Conservation (phyloP, 2,797 vertebrate genomes). For the Galaxias olidus region DNA sequence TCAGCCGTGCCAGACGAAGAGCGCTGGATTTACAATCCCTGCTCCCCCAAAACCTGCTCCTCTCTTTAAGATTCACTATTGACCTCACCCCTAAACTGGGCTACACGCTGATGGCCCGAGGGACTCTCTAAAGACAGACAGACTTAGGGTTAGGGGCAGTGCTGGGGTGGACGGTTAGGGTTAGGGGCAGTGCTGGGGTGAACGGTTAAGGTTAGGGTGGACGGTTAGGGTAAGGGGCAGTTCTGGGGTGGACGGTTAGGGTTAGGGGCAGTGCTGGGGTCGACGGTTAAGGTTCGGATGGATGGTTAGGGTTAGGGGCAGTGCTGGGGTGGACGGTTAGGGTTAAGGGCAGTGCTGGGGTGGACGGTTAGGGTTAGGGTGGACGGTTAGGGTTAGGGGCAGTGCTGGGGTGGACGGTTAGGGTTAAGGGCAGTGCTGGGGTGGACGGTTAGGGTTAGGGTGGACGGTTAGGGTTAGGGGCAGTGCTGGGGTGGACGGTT, state of each 20-base stretch:
- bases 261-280: too few relatives aligned
- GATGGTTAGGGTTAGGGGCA: constrained; percentile 2
- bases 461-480: constrained; percentile 86
- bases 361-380: too few relatives aligned
- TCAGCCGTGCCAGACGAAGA: too few relatives aligned
- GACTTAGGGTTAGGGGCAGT: constrained; percentile 81
- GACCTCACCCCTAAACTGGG: constrained; percentile 57
- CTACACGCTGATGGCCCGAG: too few relatives aligned
- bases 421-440: constrained; percentile 9
- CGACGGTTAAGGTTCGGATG: not conserved
- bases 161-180: constrained; percentile 1
- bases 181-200: too few relatives aligned
- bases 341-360: too few relatives aligned
- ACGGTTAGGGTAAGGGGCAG: constrained; percentile 76
- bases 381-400: constrained; percentile 75
- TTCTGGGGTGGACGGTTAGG: not conserved
- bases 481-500: constrained; percentile 86
- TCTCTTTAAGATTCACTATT: constrained; percentile 30
- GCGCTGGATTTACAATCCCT: too few relatives aligned
- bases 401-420: constrained; percentile 75
- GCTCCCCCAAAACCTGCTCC: too few relatives aligned
- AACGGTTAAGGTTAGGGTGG: constrained; percentile 75
- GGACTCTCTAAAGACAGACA: constrained; percentile 53
- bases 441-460: constrained; percentile 53
- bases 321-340: constrained; percentile 88